Evolutionary conservation across 2,797 vertebrate species (phyloP).

Genomic region (Pteropus rufus): DNA sequence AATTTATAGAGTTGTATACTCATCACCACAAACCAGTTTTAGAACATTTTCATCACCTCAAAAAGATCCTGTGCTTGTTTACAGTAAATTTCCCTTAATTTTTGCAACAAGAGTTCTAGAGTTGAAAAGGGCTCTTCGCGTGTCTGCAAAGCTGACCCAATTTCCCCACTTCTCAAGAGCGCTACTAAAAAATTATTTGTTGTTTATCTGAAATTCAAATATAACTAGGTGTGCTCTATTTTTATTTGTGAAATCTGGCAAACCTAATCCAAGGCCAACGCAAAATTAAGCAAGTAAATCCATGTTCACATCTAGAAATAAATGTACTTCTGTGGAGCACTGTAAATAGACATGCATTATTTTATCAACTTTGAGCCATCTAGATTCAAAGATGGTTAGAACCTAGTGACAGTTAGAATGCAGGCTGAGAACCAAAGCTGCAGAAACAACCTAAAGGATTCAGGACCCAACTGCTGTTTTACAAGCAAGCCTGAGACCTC

Average conservation of each 20-base stretch:
- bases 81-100: background rate
- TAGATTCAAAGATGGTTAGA: background rate
- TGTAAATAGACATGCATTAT: background rate
- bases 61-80: background rate
- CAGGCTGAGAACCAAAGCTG: background rate
- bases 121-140: background rate
- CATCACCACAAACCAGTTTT: background rate
- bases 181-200: background rate
- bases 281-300: slow-evolving; percentile 25
- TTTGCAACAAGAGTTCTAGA: background rate
- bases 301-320: background rate
- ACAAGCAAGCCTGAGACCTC: slow-evolving; percentile 20
- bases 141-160: background rate
- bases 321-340: background rate
- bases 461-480: background rate
- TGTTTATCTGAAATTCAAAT: slow-evolving; percentile 44
- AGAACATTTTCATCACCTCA: background rate
- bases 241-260: slow-evolving; percentile 1
- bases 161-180: background rate
- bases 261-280: background rate
- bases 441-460: slow-evolving; percentile 49
- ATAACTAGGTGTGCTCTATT: background rate
- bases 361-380: background rate
- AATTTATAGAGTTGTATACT: background rate
- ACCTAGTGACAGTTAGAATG: background rate